Evolutionary conservation across 2,113 vertebrate genomes (phyloP).

Genomic region (Silurus glanis): DNA sequence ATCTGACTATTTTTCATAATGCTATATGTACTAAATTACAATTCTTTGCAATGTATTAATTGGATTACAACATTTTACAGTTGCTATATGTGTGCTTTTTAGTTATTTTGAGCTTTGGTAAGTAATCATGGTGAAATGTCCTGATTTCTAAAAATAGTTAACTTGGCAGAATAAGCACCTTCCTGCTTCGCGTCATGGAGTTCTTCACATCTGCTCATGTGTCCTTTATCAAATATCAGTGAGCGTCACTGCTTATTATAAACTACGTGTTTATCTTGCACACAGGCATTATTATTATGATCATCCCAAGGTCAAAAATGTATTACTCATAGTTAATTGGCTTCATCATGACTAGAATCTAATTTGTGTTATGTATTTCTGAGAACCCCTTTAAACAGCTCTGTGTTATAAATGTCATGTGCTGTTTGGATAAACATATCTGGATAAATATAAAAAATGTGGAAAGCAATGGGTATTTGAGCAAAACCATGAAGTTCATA

Average conservation of each 20-base stretch:
- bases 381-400: background rate
- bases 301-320: background rate
- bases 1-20: no score
- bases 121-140: background rate
- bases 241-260: background rate
- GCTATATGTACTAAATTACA: no score
- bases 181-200: background rate
- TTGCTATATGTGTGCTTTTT: background rate
- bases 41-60: no score
- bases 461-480: no score
- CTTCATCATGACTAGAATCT: background rate
- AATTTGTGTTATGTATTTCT: background rate
- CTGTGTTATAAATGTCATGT: background rate
- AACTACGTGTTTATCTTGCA: background rate
- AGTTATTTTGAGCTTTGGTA: background rate
- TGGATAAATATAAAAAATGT: background rate
- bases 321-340: background rate
- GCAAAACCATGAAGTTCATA: no score
- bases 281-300: background rate
- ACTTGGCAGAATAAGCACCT: background rate
- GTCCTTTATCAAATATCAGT: background rate
- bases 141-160: background rate
- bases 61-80: no score
- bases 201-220: background rate
- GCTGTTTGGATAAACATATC: background rate